phyloP scores from a whole-genome alignment of 2,888 invertebrate genomes.

The Rhagonycha lutea region DNA sequence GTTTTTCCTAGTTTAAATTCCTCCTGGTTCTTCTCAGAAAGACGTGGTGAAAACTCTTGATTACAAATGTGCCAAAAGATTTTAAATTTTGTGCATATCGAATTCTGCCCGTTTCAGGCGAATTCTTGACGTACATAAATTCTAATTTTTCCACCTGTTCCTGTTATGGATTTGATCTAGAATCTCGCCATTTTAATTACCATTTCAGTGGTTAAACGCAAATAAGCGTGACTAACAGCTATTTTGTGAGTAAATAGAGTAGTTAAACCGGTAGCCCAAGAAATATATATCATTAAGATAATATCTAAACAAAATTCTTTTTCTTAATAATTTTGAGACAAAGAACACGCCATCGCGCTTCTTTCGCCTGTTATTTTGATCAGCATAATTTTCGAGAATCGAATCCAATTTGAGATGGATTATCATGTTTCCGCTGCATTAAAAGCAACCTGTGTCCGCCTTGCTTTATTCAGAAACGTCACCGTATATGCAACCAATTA shows the following conservation, averaged over 20 bases:
- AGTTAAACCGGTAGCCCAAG: constrained; percentile 44
- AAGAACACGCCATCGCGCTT: constrained; percentile 16
- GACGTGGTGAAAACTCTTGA: neutral
- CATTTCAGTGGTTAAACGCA: constrained; percentile 37
- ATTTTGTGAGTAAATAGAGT: constrained; percentile 44
- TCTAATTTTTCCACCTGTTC: neutral
- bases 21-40: constrained; percentile 8
- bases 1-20: constrained; percentile 18
- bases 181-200: constrained; percentile 4
- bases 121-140: neutral
- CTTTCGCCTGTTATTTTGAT: neutral
- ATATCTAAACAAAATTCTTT: constrained; percentile 27
- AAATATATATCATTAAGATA: constrained; percentile 40
- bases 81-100: neutral
- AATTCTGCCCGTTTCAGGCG: neutral
- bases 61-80: neutral
- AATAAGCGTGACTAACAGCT: constrained; percentile 46
- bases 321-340: constrained; percentile 15
- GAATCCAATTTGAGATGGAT: neutral
- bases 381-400: neutral
- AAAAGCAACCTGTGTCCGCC: neutral
- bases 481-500: neutral
- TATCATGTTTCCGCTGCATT: too few species aligned
- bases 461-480: neutral
- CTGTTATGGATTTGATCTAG: neutral